Conservation (phyloP, 2,113 vertebrate species). For the Phyllostomus hastatus region DNA sequence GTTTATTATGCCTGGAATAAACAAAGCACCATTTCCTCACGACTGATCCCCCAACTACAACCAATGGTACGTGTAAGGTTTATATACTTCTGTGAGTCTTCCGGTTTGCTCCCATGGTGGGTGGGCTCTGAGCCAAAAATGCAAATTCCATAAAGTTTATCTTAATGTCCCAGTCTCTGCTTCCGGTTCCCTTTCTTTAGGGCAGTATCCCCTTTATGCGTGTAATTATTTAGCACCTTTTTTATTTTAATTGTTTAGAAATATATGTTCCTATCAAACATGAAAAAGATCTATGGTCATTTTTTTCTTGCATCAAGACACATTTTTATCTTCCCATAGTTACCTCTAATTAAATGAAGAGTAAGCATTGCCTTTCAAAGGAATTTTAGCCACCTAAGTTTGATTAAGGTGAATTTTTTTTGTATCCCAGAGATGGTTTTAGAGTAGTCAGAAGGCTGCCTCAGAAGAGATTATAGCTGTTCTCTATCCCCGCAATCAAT, state of each 20-base stretch:
- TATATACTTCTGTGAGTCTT: neutral
- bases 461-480: neutral
- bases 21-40: conserved; percentile 20
- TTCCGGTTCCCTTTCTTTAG: neutral
- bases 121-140: conserved; percentile 4
- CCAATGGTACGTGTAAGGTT: neutral
- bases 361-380: neutral
- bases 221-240: neutral
- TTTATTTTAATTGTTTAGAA: neutral
- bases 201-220: neutral
- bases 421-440: neutral
- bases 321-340: neutral
- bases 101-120: neutral
- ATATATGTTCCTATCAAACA: neutral
- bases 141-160: neutral
- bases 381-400: neutral
- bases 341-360: neutral
- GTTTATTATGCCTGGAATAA: conserved; percentile 53
- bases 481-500: neutral
- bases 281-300: neutral
- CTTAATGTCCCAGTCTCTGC: neutral
- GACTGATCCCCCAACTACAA: neutral
- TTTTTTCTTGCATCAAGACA: neutral
- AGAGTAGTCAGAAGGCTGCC: neutral
- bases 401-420: neutral